Conservation (phyloP, 2,888 invertebrate species). For the Stomorhina lunata region DNA sequence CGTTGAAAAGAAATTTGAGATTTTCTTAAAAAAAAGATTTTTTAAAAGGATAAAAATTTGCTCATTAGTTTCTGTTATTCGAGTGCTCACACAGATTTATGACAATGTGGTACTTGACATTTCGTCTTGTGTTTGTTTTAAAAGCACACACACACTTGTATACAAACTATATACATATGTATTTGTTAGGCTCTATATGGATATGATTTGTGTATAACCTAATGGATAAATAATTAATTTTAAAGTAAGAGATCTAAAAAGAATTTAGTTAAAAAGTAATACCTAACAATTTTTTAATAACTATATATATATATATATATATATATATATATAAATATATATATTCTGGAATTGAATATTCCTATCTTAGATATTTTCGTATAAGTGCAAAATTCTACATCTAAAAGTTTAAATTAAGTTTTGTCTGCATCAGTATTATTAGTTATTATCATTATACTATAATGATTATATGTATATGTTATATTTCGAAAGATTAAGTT, state of each 20-base stretch:
- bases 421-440: not conserved
- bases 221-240: slow-evolving; percentile 55
- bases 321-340: no score
- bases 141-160: not conserved
- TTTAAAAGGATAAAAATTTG: slow-evolving; percentile 47
- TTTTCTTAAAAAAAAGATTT: slow-evolving; percentile 54
- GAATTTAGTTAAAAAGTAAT: not conserved
- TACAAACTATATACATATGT: not conserved
- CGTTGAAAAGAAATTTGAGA: slow-evolving; percentile 58
- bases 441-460: not conserved
- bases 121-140: not conserved
- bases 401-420: not conserved
- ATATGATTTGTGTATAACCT: slow-evolving; percentile 40
- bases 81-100: slow-evolving; percentile 46
- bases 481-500: slow-evolving; percentile 46
- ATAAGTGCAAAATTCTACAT: not conserved
- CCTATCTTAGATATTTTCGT: no score
- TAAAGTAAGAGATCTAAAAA: slow-evolving; percentile 5
- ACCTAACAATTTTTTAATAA: no score
- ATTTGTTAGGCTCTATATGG: not conserved
- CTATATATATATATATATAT: no score
- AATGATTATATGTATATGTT: slow-evolving; percentile 47
- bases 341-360: no score
- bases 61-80: slow-evolving; percentile 55
- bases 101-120: slow-evolving; percentile 59